These are phyloP conservation scores for Zaprionus inermis DNA, from an alignment of 1,140 invertebrate genomes.

Conservation along the genomic window DNA sequence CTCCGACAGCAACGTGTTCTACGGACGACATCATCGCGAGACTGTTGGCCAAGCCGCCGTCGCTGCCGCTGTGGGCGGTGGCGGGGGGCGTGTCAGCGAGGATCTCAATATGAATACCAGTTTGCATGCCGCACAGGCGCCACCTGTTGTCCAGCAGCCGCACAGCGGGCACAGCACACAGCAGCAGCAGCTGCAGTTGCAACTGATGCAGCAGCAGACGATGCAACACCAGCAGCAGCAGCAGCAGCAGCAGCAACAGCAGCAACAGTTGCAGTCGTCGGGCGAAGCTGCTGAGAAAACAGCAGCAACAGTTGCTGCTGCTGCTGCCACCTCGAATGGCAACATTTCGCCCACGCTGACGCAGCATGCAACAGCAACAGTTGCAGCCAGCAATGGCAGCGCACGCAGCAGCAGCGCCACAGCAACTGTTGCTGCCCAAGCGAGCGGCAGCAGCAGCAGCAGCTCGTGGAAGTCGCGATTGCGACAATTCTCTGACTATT, in stretches of 20 bases:
- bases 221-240: conserved; percentile 30
- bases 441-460: conserved; percentile 37
- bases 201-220: conserved; percentile 30
- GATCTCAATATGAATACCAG: conserved; percentile 75
- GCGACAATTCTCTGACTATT: conserved; percentile 81
- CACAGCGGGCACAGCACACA: conserved; percentile 1
- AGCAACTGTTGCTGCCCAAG: conserved; percentile 9
- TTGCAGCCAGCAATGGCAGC: conserved; percentile 59
- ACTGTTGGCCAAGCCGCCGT: conserved; percentile 5
- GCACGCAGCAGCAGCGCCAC: conserved; percentile 29
- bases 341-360: conserved; percentile 61
- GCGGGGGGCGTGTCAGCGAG: conserved; percentile 35
- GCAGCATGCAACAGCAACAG: conserved; percentile 14
- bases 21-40: conserved; percentile 77
- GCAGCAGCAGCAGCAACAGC: conserved; percentile 3
- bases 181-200: conserved; percentile 20
- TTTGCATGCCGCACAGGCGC: not conserved
- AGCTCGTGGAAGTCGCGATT: conserved; percentile 73
- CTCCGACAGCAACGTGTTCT: conserved; percentile 83
- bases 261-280: conserved; percentile 32
- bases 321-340: conserved; percentile 55
- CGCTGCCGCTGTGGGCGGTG: conserved; percentile 11
- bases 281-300: conserved; percentile 19
- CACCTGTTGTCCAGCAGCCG: conserved; percentile 29
- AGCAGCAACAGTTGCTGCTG: conserved; percentile 5